These are phyloP conservation scores for Phrynocephalus forsythii DNA, from an alignment of 2,797 vertebrate species.

Conservation along the genomic window DNA sequence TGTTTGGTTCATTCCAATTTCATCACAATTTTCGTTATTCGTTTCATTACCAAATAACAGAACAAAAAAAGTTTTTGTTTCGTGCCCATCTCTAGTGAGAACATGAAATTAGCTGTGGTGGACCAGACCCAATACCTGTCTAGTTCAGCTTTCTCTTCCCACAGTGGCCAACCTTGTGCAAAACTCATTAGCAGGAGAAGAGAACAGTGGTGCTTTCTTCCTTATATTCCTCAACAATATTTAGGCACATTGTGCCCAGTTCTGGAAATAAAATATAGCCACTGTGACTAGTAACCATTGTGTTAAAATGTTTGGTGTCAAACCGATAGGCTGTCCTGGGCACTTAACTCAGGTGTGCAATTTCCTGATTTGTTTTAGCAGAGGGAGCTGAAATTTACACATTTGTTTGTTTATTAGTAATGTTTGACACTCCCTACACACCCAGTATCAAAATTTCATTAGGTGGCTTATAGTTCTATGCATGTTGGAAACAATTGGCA, in stretches of 20 bases:
- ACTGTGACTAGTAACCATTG: not conserved
- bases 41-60: no score
- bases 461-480: no score
- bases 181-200: not conserved
- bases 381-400: not conserved
- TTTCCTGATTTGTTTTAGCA: not conserved
- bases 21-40: no score
- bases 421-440: no score
- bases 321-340: constrained; percentile 23
- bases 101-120: not conserved
- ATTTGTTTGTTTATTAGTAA: no score
- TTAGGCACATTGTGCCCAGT: not conserved
- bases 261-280: not conserved
- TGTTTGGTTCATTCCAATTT: no score
- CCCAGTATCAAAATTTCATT: no score
- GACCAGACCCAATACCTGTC: not conserved
- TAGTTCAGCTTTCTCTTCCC: not conserved
- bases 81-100: not conserved
- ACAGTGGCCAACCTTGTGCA: not conserved
- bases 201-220: no score
- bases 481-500: not conserved
- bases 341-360: not conserved
- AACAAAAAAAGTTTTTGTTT: no score
- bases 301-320: constrained; percentile 42
- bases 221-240: not conserved